Evolutionary conservation across 2,888 invertebrate genomes (phyloP), one percentile per base, ranked within the genome.

Genomic region (Catocala fraxini): DNA sequence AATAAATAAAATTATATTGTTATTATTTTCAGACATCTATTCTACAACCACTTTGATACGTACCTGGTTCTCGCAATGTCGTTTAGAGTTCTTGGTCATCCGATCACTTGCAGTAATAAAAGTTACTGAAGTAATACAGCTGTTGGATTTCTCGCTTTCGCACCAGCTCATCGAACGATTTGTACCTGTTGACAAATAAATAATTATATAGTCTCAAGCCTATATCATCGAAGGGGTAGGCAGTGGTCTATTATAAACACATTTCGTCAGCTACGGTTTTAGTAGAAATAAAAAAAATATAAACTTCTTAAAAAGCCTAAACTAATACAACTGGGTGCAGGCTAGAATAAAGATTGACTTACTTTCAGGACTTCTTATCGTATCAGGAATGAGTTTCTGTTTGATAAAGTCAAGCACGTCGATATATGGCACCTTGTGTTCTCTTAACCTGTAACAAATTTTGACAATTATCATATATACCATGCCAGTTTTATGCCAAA

Each of bases 391-490:
- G 3, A 96, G 84, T 63, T 96, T 95, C 72, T 96, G 96, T 73
- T 96, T 96, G 56, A 98, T 95, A 71, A 96, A 96, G 45, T 97
- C 97, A 0, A 96, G 90, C 3, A 97, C 89, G 67, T 97, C 97
- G 5, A 94, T 81, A 65, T 83, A 86, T 1, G 88, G 82, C 51
- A 92, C 80, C 70, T 89, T 91, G 64, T 88, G 84, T 73, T 90
- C 90, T 56, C 81, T 74, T 0, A 88, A 73, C 25, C 89, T 89
- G 85, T 0, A 83, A 81, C 49, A 56, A 63, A 65, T 35, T 41
- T 15, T 15, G 15, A 15, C 15, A 15, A 15, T 15, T 15, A 15
- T 15, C 15, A 15, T 15, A 15, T 15, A 15, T 15, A 15, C 15
- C 15, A 1, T 15, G 15, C 15, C 15, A 15, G 15, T 15, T 15